phyloP scores from a whole-genome alignment of 2,888 invertebrate species.

The Tetragonula carbonaria region DNA sequence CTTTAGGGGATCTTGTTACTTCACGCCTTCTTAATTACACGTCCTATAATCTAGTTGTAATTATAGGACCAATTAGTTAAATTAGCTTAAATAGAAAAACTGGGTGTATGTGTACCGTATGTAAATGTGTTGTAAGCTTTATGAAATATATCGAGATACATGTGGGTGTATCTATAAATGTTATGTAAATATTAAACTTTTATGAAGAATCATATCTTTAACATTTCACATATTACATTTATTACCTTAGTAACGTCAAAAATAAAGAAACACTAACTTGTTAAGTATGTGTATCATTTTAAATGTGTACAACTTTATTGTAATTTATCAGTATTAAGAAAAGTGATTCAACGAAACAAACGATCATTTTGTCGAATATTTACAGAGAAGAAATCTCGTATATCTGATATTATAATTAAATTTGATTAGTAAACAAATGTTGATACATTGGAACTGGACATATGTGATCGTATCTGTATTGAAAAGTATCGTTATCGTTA shows the following conservation, averaged over 20 bases:
- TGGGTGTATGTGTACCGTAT: conserved; percentile 55
- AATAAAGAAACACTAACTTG: conserved; percentile 3
- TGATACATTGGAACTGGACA: neutral
- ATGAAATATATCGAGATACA: conserved; percentile 49
- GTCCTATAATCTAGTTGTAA: conserved; percentile 41
- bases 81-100: conserved; percentile 47
- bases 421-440: conserved; percentile 4
- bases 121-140: conserved; percentile 56
- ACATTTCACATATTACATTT: conserved; percentile 27
- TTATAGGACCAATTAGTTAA: conserved; percentile 40
- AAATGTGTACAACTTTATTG: conserved; percentile 6
- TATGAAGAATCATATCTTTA: conserved; percentile 42
- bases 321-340: conserved; percentile 39
- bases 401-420: conserved; percentile 20
- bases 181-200: conserved; percentile 39
- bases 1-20: conserved; percentile 40
- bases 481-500: conserved; percentile 36
- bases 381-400: neutral
- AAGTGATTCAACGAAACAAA: neutral
- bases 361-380: conserved; percentile 3
- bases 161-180: conserved; percentile 53
- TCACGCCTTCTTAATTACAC: conserved; percentile 54
- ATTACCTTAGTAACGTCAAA: conserved; percentile 24
- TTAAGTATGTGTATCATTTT: conserved; percentile 10
- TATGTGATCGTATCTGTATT: neutral